phyloP scores from a whole-genome alignment of 2,888 invertebrate genomes.

The Apoderus coryli region DNA sequence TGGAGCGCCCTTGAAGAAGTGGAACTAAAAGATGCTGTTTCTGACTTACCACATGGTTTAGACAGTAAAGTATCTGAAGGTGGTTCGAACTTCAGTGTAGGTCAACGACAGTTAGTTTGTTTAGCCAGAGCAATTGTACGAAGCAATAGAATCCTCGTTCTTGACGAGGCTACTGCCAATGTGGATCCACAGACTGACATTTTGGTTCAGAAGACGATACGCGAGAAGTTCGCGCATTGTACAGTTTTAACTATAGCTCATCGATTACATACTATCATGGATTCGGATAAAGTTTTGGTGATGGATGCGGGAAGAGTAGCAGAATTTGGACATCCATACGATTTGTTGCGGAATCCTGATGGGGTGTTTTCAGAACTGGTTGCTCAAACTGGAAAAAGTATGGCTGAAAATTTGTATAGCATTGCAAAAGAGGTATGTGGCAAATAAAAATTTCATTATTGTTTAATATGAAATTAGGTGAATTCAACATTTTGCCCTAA shows the following conservation, averaged over 20 bases:
- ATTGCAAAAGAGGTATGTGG: conserved; percentile 16
- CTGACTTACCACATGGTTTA: conserved; percentile 43
- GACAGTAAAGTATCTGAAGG: conserved; percentile 59
- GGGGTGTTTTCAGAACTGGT: conserved; percentile 36
- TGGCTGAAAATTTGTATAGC: conserved; percentile 18
- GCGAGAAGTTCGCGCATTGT: conserved; percentile 55
- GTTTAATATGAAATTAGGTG: no score
- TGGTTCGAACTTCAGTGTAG: conserved; percentile 30
- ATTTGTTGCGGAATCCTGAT: conserved; percentile 35
- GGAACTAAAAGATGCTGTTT: conserved; percentile 53
- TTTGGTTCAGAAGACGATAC: conserved; percentile 59
- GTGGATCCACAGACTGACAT: conserved; percentile 64
- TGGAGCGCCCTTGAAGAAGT: conserved; percentile 79
- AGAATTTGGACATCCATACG: conserved; percentile 63
- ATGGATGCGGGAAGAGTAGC: conserved; percentile 60
- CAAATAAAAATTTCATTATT: no score
- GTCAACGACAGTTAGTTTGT: conserved; percentile 52
- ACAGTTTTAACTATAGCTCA: conserved; percentile 75
- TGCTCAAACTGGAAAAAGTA: conserved; percentile 43
- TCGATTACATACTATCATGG: conserved; percentile 71
- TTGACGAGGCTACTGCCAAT: conserved; percentile 67
- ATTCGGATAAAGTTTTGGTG: conserved; percentile 67
- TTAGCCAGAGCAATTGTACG: conserved; percentile 47
- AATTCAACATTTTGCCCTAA: no score
- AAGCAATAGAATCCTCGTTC: conserved; percentile 24